Conservation (phyloP, 2,113 vertebrate species). For the Perca schrenkii region DNA sequence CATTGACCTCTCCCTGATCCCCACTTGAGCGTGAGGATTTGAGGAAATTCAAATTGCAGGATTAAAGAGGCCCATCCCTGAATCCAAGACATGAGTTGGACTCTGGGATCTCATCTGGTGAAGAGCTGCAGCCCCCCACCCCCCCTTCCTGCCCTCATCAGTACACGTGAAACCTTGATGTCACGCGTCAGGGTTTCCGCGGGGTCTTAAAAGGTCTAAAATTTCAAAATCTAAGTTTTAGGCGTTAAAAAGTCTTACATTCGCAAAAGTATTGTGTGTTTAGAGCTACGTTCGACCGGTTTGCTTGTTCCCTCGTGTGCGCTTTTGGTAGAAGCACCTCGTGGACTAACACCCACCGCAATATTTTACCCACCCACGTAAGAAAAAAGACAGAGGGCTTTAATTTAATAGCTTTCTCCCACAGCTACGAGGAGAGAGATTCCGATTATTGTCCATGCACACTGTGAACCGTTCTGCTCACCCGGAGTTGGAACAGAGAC, state of each 20-base stretch:
- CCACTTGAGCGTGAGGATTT: not conserved
- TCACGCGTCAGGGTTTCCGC: not conserved
- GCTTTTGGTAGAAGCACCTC: conserved; percentile 9
- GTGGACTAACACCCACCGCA: conserved; percentile 15
- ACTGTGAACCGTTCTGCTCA: conserved; percentile 35
- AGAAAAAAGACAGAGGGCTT: conserved; percentile 20
- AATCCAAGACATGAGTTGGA: not conserved
- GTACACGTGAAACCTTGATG: not conserved
- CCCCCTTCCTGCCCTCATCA: not conserved
- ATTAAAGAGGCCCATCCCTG: not conserved
- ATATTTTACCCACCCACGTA: conserved; percentile 22
- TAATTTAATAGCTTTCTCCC: conserved; percentile 49
- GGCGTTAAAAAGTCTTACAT: no score
- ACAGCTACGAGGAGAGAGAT: conserved; percentile 32
- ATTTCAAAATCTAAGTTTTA: no score
- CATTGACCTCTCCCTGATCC: conserved; percentile 3
- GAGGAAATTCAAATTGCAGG: conserved; percentile 1
- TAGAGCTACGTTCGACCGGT: accelerated
- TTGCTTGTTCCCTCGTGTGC: not conserved
- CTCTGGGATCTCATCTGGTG: not conserved
- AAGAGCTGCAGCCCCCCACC: not conserved
- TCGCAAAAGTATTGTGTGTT: no score
- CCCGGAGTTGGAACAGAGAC: conserved; percentile 32
- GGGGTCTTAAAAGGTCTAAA: no score
- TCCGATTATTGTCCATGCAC: conserved; percentile 48